phyloP scores from a whole-genome alignment of 2,888 invertebrate species.

The Sympetrum striolatum region DNA sequence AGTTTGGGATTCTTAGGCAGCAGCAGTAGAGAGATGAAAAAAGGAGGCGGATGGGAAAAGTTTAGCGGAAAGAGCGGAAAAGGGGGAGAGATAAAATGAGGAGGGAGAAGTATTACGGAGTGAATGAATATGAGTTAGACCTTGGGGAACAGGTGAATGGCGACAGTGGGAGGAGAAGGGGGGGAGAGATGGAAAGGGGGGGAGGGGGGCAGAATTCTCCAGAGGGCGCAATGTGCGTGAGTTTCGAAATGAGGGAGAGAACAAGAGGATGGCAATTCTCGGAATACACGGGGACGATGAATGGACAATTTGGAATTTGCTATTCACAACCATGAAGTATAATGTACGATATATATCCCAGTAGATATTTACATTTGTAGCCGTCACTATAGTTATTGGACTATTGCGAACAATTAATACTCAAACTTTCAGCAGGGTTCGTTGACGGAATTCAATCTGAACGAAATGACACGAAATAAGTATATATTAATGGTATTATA shows the following conservation, averaged over 20 bases:
- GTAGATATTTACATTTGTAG: no score
- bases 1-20: conserved; percentile 24
- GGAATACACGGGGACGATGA: neutral
- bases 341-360: no score
- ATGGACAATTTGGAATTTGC: no score
- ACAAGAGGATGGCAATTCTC: neutral
- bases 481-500: no score
- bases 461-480: no score
- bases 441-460: no score
- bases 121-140: conserved; percentile 42
- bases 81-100: neutral
- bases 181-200: no score
- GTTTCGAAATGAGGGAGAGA: neutral
- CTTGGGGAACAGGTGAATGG: conserved; percentile 36
- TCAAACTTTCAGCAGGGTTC: no score
- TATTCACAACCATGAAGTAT: no score
- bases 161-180: neutral
- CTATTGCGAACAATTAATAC: no score
- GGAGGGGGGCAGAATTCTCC: neutral
- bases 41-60: neutral
- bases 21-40: neutral
- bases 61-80: neutral
- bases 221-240: neutral
- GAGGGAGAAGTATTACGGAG: conserved; percentile 15
- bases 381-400: no score